Base-by-base conservation (phyloP, 2,888 invertebrate genomes). In the Trissonchulus latispiculum region DNA sequence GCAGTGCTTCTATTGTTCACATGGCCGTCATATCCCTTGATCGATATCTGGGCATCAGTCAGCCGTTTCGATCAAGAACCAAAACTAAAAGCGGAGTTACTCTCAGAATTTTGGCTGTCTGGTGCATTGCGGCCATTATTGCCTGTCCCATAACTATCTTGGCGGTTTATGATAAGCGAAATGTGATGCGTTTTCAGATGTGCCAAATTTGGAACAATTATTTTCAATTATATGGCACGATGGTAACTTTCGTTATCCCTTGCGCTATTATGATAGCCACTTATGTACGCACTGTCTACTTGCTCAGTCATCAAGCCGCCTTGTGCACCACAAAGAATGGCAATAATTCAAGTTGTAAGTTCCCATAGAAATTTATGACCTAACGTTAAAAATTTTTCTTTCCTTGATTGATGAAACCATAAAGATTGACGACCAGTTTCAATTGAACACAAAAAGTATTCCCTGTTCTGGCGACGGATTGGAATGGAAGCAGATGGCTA, bases 161-260 rank as follows among this genome's bases (percentile, higher is more conserved):
- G 15, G 85, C 84, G 1, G 81, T 86, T 73, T 79, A 83, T n/a
- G 85, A 86, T 76, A 83, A 84, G 18, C 80, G 83, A 59, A 86
- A 86, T 76, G 83, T 87, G 68, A 82, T 83, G 61, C 76, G 81
- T 35, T 75, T 79, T 29, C 72, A 76, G 23, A 75, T 76, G 1
- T 87, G 87, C 79, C 83, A 81, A 72, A 84, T 87, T 76, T 80
- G 78, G 75, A 82, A 82, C 76, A 76, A 59, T 59, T 72, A 69
- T 33, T 79, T 77, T 72, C 70, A 69, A 72, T 62, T 76, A 3
- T 80, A 80, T 79, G 96, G 95, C 61, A 95, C 95, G 73, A 90
- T 95, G 80, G 90, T 94, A 79, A 93, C 94, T 78, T 96, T 96
- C 86, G 94, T 95, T 86, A 93, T 96, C 76, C 96, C 96, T 0